phyloP scores from a whole-genome alignment of 2,888 invertebrate genomes.

The Oscheius myriophilus region DNA sequence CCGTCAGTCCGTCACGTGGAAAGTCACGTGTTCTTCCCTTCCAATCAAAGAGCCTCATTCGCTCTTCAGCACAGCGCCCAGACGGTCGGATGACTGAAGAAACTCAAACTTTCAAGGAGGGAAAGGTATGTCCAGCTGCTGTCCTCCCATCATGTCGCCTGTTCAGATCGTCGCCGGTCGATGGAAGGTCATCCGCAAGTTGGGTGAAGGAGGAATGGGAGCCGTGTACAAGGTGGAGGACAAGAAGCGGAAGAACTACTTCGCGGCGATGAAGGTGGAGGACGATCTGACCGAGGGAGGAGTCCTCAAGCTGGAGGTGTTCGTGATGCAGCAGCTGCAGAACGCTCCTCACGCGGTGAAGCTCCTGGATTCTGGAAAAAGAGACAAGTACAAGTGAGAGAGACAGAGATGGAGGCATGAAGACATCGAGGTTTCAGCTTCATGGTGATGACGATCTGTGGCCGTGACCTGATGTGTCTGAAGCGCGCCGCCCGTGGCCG shows the following conservation, averaged over 20 bases:
- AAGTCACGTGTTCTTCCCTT: no score
- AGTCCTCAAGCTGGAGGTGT: slow-evolving; percentile 49
- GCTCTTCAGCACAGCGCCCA: neutral
- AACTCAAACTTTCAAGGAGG: slow-evolving; percentile 11
- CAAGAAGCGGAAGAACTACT: slow-evolving; percentile 68
- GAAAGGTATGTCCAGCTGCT: neutral
- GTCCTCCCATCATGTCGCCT: neutral
- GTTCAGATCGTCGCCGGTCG: slow-evolving; percentile 42
- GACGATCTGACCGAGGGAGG: slow-evolving; percentile 46
- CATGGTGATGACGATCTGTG: slow-evolving; percentile 54
- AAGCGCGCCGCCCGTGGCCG: slow-evolving; percentile 37
- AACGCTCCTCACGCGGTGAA: slow-evolving; percentile 30
- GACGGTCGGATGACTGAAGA: neutral
- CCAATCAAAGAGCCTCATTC: neutral
- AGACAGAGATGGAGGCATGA: neutral
- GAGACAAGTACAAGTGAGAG: slow-evolving; percentile 44
- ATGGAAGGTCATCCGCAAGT: slow-evolving; percentile 82
- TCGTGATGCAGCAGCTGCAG: slow-evolving; percentile 39
- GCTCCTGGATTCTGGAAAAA: slow-evolving; percentile 43
- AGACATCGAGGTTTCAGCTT: slow-evolving; percentile 33
- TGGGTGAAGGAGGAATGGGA: slow-evolving; percentile 96
- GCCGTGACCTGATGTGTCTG: slow-evolving; percentile 48
- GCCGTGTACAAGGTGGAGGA: slow-evolving; percentile 94
- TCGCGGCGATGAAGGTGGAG: slow-evolving; percentile 51
- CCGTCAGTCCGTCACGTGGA: no score